phyloP scores from a whole-genome alignment of 2,888 invertebrate species.

The Myathropa florea region DNA sequence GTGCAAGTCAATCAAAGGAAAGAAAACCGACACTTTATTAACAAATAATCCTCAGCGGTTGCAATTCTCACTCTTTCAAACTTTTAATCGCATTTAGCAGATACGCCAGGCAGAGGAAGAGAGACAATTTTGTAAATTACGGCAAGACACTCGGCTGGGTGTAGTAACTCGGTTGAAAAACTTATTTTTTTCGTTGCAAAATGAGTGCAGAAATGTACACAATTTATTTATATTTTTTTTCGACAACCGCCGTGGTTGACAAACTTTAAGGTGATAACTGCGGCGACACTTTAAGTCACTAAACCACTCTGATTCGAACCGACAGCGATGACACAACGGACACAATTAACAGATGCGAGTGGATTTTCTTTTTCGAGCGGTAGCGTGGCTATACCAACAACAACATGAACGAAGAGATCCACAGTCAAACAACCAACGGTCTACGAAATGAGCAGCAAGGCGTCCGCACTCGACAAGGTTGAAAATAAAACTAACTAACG shows the following conservation, averaged over 20 bases:
- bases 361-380: slow-evolving; percentile 10
- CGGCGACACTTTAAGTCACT: slow-evolving; percentile 42
- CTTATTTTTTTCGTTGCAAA: slow-evolving; percentile 2
- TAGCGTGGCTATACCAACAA: slow-evolving; percentile 2
- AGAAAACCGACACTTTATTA: background rate
- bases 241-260: slow-evolving; percentile 10
- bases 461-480: slow-evolving; percentile 72
- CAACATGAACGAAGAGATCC: slow-evolving; percentile 16
- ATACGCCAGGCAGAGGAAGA: slow-evolving; percentile 2
- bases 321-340: slow-evolving; percentile 60
- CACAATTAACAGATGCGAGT: slow-evolving; percentile 46
- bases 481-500: slow-evolving; percentile 72
- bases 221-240: background rate
- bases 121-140: background rate
- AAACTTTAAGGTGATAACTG: slow-evolving; percentile 56
- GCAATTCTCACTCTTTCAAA: background rate
- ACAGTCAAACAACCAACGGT: slow-evolving; percentile 55
- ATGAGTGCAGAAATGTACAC: slow-evolving; percentile 14
- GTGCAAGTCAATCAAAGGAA: background rate
- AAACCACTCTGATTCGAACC: slow-evolving; percentile 49
- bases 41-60: background rate
- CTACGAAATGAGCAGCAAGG: slow-evolving; percentile 66
- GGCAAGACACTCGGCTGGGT: slow-evolving; percentile 8
- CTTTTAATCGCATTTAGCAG: slow-evolving; percentile 7
- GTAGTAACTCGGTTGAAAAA: background rate